Evolutionary conservation across 2,888 invertebrate genomes (phyloP), one percentile per base, ranked within the genome.

Genomic region (Megamerina dolium): DNA sequence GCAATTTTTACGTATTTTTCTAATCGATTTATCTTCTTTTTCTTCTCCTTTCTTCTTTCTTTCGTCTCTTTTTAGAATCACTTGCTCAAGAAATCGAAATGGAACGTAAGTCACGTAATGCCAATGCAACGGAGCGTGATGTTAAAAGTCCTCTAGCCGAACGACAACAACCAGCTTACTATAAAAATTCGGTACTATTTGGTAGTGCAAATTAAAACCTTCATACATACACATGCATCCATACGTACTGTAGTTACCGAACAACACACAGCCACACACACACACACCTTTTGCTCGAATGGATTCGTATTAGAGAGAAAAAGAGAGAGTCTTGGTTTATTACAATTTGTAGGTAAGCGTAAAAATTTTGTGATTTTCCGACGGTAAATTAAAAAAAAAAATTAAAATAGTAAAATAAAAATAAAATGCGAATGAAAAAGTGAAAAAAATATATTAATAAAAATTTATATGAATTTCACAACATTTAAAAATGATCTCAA

Each of bases 161-260:
- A 72, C 78, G 84, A 49, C 79, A 81, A 45, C 81, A 82, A 59
- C 80, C 82, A 59, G 61, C 66, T 9, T 90, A 90, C 73, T 90
- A 89, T 76, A 90, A 90, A 74, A 90, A 88, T 74, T 89, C 90
- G 26, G 88, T 90, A 55, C 77, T 90, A 53, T 90, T 89, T 72
- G 88, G 88, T 60, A 88, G 88, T 68, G 89, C 89, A 65, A 89
- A 89, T 75, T 80, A 79, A 77, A 32, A 9, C 12, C 12, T 10
- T 2, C 13, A 35, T 13, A 35, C 20, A 20, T 12, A 4, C 27
- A 26, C 27, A 30, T 26, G 26, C 23, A n/a, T n/a, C n/a, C n/a
- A n/a, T n/a, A n/a, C n/a, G n/a, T n/a, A n/a, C n/a, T n/a, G n/a
- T n/a, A n/a, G n/a, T n/a, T n/a, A n/a, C n/a, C n/a, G n/a, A n/a